Percentiles rank a stretch among this genome's conserved stretches.
Evolutionary conservation across 2,888 invertebrate genomes (phyloP).

Genomic region (Lamellibrachia columna): DNA sequence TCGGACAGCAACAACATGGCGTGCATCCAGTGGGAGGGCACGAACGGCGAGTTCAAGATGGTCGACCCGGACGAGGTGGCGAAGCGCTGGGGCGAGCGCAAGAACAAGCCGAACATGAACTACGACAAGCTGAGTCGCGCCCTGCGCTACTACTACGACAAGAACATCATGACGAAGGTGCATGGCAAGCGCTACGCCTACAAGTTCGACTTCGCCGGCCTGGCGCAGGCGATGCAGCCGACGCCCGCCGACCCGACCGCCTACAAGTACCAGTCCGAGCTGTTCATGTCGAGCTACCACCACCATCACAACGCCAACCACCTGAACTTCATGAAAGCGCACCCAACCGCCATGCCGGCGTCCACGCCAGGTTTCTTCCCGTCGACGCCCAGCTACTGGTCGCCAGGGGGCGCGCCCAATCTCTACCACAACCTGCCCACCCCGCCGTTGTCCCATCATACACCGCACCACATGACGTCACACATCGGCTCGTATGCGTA

Average conservation of each 20-base stretch:
- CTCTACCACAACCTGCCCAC: slow-evolving; percentile 72
- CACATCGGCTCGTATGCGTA: slow-evolving; percentile 79
- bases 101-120: slow-evolving; percentile 98
- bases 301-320: slow-evolving; percentile 58
- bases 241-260: slow-evolving; percentile 78
- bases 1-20: slow-evolving; percentile 87
- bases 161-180: slow-evolving; percentile 97
- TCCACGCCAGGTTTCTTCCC: slow-evolving; percentile 56
- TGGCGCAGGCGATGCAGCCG: slow-evolving; percentile 75
- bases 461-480: slow-evolving; percentile 82
- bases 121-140: slow-evolving; percentile 95
- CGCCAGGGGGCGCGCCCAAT: slow-evolving; percentile 49
- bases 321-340: slow-evolving; percentile 84
- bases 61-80: slow-evolving; percentile 96
- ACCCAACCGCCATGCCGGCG: slow-evolving; percentile 64
- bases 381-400: slow-evolving; percentile 56
- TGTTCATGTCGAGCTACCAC: slow-evolving; percentile 83
- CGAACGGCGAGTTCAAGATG: slow-evolving; percentile 94
- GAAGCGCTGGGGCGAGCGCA: slow-evolving; percentile 92
- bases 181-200: slow-evolving; percentile 76
- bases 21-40: slow-evolving; percentile 77
- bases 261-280: slow-evolving; percentile 95
- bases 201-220: slow-evolving; percentile 94
- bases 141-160: slow-evolving; percentile 74
- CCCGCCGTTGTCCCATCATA: slow-evolving; percentile 73